These are phyloP conservation scores for Erebia aethiops DNA, from an alignment of 2,888 invertebrate genomes.

Conservation along the genomic window DNA sequence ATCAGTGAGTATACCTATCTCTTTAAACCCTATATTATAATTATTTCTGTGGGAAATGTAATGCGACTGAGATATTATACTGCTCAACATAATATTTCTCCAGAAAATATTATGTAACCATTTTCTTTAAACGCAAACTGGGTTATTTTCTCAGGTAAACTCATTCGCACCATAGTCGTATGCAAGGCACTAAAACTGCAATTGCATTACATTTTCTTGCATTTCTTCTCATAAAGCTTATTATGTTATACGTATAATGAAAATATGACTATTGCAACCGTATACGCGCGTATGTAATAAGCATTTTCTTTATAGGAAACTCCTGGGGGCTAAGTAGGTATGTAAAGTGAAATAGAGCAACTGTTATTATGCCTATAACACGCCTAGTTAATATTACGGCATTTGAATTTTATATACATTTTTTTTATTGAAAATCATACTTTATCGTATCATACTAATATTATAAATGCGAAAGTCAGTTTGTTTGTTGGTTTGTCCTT, in stretches of 20 bases:
- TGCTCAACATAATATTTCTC: not conserved
- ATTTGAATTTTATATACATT: slow-evolving; percentile 23
- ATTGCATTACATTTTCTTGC: slow-evolving; percentile 24
- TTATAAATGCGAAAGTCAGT: too few relatives aligned
- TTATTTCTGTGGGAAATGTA: too few relatives aligned
- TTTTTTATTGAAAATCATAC: not conserved
- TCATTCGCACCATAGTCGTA: slow-evolving; percentile 1
- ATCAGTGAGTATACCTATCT: too few relatives aligned
- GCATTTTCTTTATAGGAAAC: slow-evolving; percentile 19
- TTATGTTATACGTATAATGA: slow-evolving; percentile 29
- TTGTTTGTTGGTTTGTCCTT: too few relatives aligned
- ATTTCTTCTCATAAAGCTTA: slow-evolving; percentile 24
- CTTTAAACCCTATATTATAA: too few relatives aligned
- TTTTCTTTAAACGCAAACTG: not conserved
- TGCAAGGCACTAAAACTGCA: slow-evolving; percentile 13
- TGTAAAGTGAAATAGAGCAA: slow-evolving; percentile 17
- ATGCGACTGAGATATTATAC: too few relatives aligned
- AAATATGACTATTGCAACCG: slow-evolving; percentile 32
- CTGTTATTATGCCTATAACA: slow-evolving; percentile 13
- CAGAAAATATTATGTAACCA: not conserved
- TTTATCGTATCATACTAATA: too few relatives aligned
- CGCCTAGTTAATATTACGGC: slow-evolving; percentile 15
- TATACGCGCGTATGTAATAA: slow-evolving; percentile 28
- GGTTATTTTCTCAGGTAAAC: slow-evolving; percentile 7
- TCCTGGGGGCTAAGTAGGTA: slow-evolving; percentile 21